These are phyloP conservation scores for Aporophyla nigra DNA, from an alignment of 2,888 invertebrate species.

Conservation along the genomic window DNA sequence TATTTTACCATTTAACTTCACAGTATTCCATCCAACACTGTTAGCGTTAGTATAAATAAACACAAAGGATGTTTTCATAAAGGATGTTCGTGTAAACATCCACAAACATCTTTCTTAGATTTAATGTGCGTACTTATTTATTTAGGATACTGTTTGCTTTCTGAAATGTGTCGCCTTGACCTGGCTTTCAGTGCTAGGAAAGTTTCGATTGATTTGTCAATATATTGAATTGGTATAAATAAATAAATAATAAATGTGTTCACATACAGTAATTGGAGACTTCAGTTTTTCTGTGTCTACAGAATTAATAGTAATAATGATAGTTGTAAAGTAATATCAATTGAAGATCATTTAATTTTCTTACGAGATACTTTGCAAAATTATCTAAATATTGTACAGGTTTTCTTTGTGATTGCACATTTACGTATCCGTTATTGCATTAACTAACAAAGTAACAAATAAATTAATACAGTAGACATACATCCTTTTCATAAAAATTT, in stretches of 20 bases:
- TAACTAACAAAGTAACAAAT: not conserved
- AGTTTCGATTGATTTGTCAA: conserved; percentile 43
- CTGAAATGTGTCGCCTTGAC: conserved; percentile 57
- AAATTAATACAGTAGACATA: not conserved
- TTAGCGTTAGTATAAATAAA: conserved; percentile 40
- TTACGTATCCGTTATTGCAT: not conserved
- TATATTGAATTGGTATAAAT: conserved; percentile 24
- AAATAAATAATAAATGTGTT: not conserved
- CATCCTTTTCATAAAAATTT: not conserved
- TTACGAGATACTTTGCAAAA: too few relatives aligned
- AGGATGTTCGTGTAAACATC: conserved; percentile 44
- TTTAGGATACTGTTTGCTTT: conserved; percentile 60
- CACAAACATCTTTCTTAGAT: conserved; percentile 50
- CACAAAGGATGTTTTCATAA: conserved; percentile 52
- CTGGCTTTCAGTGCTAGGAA: conserved; percentile 33
- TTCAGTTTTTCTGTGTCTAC: not conserved
- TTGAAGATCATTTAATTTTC: too few relatives aligned
- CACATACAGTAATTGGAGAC: not conserved
- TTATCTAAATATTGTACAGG: not conserved
- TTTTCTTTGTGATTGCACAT: not conserved
- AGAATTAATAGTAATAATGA: too few relatives aligned
- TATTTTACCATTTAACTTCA: not conserved
- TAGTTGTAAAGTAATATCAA: too few relatives aligned
- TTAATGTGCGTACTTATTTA: conserved; percentile 59
- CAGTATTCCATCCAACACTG: conserved; percentile 16